Conservation (phyloP, 2,113 vertebrate species). For the Melanerpes formicivorus region DNA sequence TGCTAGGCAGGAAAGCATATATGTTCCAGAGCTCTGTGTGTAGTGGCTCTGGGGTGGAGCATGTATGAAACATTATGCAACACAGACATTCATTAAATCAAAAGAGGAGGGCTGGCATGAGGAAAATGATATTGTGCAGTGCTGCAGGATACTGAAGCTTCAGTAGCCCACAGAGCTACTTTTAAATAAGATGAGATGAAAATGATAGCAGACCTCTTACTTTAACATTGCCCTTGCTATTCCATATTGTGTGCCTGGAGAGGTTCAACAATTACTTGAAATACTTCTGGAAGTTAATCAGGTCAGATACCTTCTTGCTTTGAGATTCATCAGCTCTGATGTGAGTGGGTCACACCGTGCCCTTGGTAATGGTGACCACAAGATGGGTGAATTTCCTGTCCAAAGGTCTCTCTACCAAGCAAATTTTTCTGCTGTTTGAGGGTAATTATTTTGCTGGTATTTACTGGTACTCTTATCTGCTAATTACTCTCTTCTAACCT, state of each 20-base stretch:
- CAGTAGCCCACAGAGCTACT: not conserved
- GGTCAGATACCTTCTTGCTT: not conserved
- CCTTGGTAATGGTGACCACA: fast-evolving
- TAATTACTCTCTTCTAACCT: not conserved
- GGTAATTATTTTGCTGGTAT: not conserved
- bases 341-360: not conserved
- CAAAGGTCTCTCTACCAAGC: fast-evolving
- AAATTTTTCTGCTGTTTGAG: fast-evolving
- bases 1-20: not conserved
- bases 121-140: not conserved
- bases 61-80: no score
- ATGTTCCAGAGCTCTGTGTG: not conserved
- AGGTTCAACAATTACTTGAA: not conserved
- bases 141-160: not conserved
- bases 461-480: not conserved
- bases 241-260: not conserved
- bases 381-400: not conserved
- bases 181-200: not conserved
- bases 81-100: fast-evolving
- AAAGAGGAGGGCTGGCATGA: not conserved
- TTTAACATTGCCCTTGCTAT: not conserved
- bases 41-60: not conserved
- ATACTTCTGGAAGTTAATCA: not conserved
- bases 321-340: not conserved
- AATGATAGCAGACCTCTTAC: not conserved